Evolutionary conservation across 2,113 vertebrate species (phyloP).

Genomic region (Vicugna pacos): DNA sequence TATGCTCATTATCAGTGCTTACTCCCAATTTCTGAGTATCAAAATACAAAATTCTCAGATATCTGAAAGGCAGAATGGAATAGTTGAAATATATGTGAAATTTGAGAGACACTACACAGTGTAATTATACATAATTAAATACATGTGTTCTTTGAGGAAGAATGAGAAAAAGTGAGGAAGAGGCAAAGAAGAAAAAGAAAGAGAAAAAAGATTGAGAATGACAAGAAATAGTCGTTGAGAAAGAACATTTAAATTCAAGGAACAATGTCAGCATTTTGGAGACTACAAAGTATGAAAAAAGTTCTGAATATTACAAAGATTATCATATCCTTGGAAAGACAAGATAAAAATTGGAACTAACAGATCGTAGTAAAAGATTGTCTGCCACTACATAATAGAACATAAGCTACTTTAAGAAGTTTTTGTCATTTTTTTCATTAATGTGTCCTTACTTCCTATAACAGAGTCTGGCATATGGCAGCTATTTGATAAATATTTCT

Average conservation of each 20-base stretch:
- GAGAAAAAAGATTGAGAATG: background rate
- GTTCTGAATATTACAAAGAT: background rate
- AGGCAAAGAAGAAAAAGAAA: background rate
- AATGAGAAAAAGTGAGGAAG: background rate
- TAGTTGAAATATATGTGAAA: background rate
- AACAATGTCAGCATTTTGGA: background rate
- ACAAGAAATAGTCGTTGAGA: background rate
- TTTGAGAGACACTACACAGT: background rate
- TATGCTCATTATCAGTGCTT: slow-evolving; percentile 18
- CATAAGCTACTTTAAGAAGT: background rate
- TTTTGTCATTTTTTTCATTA: background rate
- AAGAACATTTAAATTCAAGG: background rate
- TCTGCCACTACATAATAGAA: background rate
- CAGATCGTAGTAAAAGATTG: background rate
- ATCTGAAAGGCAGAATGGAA: background rate
- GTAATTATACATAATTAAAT: background rate
- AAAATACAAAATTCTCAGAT: background rate
- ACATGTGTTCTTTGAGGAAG: background rate
- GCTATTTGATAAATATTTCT: background rate
- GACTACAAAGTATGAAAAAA: background rate
- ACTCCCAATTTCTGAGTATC: slow-evolving; percentile 11
- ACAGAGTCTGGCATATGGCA: background rate
- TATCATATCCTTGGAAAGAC: background rate
- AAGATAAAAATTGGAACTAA: background rate
- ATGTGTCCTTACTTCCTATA: background rate